phyloP scores from a whole-genome alignment of 2,888 invertebrate genomes.

The Periphyllus acericola region DNA sequence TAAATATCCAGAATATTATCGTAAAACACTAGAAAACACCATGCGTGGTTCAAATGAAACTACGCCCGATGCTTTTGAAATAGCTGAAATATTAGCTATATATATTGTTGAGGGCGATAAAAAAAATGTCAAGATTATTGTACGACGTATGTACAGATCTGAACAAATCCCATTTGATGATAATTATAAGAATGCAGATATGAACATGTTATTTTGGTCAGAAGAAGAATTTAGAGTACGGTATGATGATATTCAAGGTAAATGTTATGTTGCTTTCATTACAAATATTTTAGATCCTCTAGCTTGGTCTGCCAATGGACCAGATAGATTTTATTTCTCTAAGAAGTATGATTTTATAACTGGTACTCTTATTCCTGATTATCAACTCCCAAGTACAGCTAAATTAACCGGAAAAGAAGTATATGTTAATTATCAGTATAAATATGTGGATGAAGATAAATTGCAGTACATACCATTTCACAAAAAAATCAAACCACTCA shows the following conservation, averaged over 20 bases:
- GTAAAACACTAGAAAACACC: slow-evolving; percentile 76
- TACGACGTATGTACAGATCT: slow-evolving; percentile 79
- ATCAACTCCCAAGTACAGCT: slow-evolving; percentile 74
- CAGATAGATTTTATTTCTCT: slow-evolving; percentile 79
- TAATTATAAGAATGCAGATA: slow-evolving; percentile 73
- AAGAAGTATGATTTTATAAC: slow-evolving; percentile 73
- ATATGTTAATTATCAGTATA: slow-evolving; percentile 35
- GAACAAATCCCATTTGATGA: slow-evolving; percentile 76
- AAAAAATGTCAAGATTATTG: slow-evolving; percentile 72
- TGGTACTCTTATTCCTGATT: slow-evolving; percentile 67
- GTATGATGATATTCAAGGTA: slow-evolving; percentile 75
- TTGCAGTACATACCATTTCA: slow-evolving; percentile 43
- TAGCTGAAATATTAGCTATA: slow-evolving; percentile 77
- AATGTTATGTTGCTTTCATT: slow-evolving; percentile 76
- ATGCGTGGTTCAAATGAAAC: slow-evolving; percentile 78
- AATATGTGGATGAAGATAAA: slow-evolving; percentile 44
- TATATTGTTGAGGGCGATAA: slow-evolving; percentile 70
- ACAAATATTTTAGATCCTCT: slow-evolving; percentile 71
- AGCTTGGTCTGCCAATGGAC: slow-evolving; percentile 75
- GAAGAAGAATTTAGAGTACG: slow-evolving; percentile 74
- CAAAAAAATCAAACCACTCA: slow-evolving; percentile 68
- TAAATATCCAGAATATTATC: slow-evolving; percentile 82
- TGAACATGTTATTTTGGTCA: slow-evolving; percentile 82
- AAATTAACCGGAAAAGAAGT: slow-evolving; percentile 70
- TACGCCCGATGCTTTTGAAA: slow-evolving; percentile 80